Evolutionary conservation across 2,888 invertebrate species (phyloP), one percentile per base, ranked within the genome.

Genomic region (Sericinus montela): DNA sequence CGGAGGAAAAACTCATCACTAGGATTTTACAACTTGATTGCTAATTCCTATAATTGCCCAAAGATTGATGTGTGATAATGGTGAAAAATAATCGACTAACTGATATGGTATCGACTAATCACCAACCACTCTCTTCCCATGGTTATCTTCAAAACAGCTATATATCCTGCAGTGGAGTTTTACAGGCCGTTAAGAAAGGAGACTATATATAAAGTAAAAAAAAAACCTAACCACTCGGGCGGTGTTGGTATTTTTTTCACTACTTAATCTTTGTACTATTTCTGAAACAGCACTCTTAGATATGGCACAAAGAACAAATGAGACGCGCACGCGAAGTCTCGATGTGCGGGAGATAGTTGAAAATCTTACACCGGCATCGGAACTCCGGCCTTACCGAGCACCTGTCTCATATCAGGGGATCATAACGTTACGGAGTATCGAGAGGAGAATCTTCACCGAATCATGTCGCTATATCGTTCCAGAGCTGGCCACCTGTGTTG

Each of bases 291-390:
- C 44, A 15, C n/a, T 48, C 9, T 34, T 39, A 35, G 49, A 45
- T 40, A 40, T 45, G 14, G 28, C 11, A 29, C 32, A 32, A 32
- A 41, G 40, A 80, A 80, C 79, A 80, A 80, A 81, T 80, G 74
- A 78, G 75, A 63, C 65, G 71, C 73, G 76, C 72, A 69, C 58
- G 63, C 61, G 57, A 53, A 35, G 25, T 10, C 45, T 48, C 32
- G 71, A 73, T 72, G 67, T 67, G 58, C 53, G 54, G 54, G 53
- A 63, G 72, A 72, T 72, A 67, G 23, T 55, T 56, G 59, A 36
- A 37, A 48, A 50, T 50, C 50, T 45, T 15, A 39, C 36, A 36
- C 38, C 34, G 44, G 38, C 43, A 63, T 60, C 52, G 39, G 42
- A 51, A 43, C 57, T 55, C 61, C 53, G 48, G 38, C 44, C 51